Base-by-base conservation (phyloP, 64 coral and sea anemone species). In the Stichodactyla mertensii region DNA sequence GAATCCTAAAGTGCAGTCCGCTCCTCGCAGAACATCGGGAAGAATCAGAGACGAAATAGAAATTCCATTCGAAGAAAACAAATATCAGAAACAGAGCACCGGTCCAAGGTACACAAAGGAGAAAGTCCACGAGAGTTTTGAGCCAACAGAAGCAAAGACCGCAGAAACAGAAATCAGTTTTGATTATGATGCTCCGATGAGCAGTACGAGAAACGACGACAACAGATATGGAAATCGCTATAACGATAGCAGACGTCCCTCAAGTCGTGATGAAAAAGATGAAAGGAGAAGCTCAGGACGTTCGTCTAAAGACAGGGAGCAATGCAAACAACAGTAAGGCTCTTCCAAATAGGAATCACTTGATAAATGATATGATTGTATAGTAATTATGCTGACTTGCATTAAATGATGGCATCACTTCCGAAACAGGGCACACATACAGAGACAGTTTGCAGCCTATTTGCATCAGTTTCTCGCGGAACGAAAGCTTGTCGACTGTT, bases 301-400 rank as follows among this genome's bases (percentile, higher is more conserved):
- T 9, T 79, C 77, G 4, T 18, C 77, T 51, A 55, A 81, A 20
- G 83, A 85, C 26, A 85, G 59, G 56, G 83, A 85, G 26, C 36
- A 81, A 6, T 85, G 83, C 24, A 85, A 85, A 24, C 55, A 85
- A 15, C 83, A 85, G 83, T 85, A 85, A 60, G 56, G 16, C 13
- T 80, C 6, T 51, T 5, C 52, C 23, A 12, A 80, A 52, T 14
- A 5, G 36, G 16, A 13, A 54, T 8, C 31, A 80, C 27, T 79
- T 54, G 1, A 79, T 79, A 15, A 79, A 20, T 11, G 8, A 70
- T 6, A 80, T 8, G 14, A 51, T 14, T 15, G 18, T 16, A 53
- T 53, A 10, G 54, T 81, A 81, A 53, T 54, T 52, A 19, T 81
- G 13, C 12, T 81, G 20, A 55, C 15, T 5, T 20, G 6, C 6